These are phyloP conservation scores for Zaprionus nigranus DNA, from an alignment of 1,140 invertebrate genomes.

Conservation along the genomic window DNA sequence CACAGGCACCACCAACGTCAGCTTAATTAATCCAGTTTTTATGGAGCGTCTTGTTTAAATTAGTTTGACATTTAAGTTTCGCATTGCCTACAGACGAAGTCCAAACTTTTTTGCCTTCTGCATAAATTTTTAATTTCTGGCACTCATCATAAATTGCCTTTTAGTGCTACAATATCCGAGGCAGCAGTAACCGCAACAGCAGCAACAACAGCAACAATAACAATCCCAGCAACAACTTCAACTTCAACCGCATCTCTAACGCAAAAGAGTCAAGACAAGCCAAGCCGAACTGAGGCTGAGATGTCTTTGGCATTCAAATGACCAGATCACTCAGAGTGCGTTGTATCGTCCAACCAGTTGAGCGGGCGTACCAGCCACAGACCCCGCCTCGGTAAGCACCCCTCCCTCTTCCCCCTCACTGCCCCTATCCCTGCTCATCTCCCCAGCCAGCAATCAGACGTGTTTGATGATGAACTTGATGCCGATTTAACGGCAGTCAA, in stretches of 20 bases:
- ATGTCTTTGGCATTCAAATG: conserved; percentile 82
- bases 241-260: conserved; percentile 33
- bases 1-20: conserved; percentile 43
- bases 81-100: conserved; percentile 28
- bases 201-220: conserved; percentile 8
- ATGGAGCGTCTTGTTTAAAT: conserved; percentile 76
- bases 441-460: conserved; percentile 45
- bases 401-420: not conserved
- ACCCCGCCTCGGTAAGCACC: conserved; percentile 23
- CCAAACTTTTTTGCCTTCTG: conserved; percentile 12
- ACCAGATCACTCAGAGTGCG: conserved; percentile 38
- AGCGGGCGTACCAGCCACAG: conserved; percentile 43
- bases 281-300: conserved; percentile 1
- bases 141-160: conserved; percentile 74
- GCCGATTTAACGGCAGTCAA: conserved; percentile 56
- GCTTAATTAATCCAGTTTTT: conserved; percentile 81
- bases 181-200: not conserved
- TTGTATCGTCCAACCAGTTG: conserved; percentile 40
- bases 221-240: not conserved
- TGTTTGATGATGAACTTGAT: conserved; percentile 80
- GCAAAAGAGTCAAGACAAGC: conserved; percentile 56
- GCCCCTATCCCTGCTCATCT: not conserved
- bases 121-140: conserved; percentile 70
- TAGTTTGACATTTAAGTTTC: conserved; percentile 81
- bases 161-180: conserved; percentile 52